Evolutionary conservation across 2,888 invertebrate species (phyloP), one percentile per base, ranked within the genome.

Genomic region (Athalia cordata): DNA sequence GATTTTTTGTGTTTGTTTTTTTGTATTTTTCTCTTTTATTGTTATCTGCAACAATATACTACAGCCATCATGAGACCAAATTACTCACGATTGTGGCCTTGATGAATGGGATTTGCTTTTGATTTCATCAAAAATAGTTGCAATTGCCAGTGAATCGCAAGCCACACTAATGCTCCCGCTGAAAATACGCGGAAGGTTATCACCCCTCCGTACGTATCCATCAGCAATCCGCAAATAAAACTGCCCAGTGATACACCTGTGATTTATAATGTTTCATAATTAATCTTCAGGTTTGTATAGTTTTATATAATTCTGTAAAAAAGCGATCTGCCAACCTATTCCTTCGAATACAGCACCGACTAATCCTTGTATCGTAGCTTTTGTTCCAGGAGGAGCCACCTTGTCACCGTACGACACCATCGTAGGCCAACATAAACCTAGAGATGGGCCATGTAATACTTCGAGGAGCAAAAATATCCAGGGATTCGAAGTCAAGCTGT

Each of bases 341-440:
- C 97, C 97, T 91, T 97, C 97, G 87, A 97, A 97, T 67, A 96
- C 92, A 3, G 96, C 96, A 11, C 97, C 96, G 50, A 97, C 95
- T 62, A 97, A 90, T 77, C 97, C 97, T 94, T 96, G 90, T 86
- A 97, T 94, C 11, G 97, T 97, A 0, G 96, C 96, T 90, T 96
- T 96, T 0, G 96, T 96, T 8, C 97, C 97, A 0, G 95, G 93
- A 1, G 96, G 96, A 2, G 97, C 95, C 0, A 96, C 93, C 80
- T 95, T 93, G 86, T 94, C 96, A 0, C 97, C 97, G 89, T 97
- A 97, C 0, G 96, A 96, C 15, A 96, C 94, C 96, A 97, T 96
- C 8, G 96, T 95, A 0, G 97, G 94, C 89, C 96, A 97, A 85
- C 96, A 96, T 87, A 97, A 93, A 29, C 98, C 98, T 88, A 96